Base-by-base conservation (phyloP, 1,140 invertebrate species). In the Sweltsa coloradensis region DNA sequence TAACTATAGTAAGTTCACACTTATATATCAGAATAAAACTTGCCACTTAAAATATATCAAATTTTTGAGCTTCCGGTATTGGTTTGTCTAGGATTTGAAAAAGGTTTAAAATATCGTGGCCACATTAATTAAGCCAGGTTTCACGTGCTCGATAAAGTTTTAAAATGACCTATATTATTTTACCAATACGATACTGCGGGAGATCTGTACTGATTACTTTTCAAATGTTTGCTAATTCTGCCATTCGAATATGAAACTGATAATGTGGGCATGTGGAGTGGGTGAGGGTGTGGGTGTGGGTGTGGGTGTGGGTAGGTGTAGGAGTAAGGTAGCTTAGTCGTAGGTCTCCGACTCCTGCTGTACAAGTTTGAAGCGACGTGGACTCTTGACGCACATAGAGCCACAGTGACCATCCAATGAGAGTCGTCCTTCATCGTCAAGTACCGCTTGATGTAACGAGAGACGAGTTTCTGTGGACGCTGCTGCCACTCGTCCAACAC, bases 401-500 rank as follows among this genome's bases (percentile, higher is more conserved):
- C 83, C 82, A 24, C 51, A 25, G 54, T 84, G 79, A 0, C 81
- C 80, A 29, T 83, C 80, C 27, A 83, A 65, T 0, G 78, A 77
- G 0, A 76, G 60, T 59, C 78, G 61, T 51, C 85, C 78, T 66
- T 79, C 59, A 81, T 75, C 62, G 83, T 73, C 51, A 91, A 69
- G 61, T 88, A 78, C 63, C 79, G 76, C 62, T 85, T 79, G 36
- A 98, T 97, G 60, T 89, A 96, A 27, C 85, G 75, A 3, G 83
- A 76, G 0, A 96, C 81, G 18, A 98, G 69, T 55, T 78, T 78
- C 58, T 94, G 92, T 0, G 96, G 94, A 54, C 94, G 74, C 45
- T 83, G 71, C 63, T 98, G 92, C 85, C 89, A 97, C 59, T 95
- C 88, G 51, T 93, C 79, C 56, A 97, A 63, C 0, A 89, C 83